Base-by-base conservation (phyloP, 2,888 invertebrate genomes). In the Amphipyra berbera region DNA sequence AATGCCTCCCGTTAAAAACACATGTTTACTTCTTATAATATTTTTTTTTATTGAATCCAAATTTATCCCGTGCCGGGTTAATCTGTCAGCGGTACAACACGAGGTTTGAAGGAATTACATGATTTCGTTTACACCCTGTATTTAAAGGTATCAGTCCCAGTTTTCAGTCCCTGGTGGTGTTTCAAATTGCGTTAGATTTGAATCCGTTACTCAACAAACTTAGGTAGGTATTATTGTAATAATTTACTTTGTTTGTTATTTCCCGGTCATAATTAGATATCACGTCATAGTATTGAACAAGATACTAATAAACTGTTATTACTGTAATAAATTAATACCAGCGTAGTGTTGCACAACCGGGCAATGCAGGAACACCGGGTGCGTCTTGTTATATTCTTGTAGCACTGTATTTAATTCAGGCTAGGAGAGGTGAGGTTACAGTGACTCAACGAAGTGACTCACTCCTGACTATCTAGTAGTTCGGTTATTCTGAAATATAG, bases 351-450 rank as follows among this genome's bases (percentile, higher is more conserved):
- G 49, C 50, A 68, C 47, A 73, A 64, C 54, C 10, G 27, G 21
- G 68, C 64, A 72, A 52, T 72, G 72, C 73, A 61, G 57, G 48
- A 68, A 53, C 40, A 30, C 13, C 62, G 54, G 46, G 12, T 42
- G 62, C 42, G 63, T 68, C 65, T 58, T 69, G 56, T 61, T 72
- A 64, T 74, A 78, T 78, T 78, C 61, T 65, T 70, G 68, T 68
- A 63, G 60, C 48, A 50, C 56, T 61, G 67, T 37, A 80, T 76
- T 83, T 85, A 88, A 89, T 85, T 86, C 82, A 82, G 84, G 61
- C 81, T 86, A 84, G 80, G 60, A 73, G 77, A 82, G 82, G 77
- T 78, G 73, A 81, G 82, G 73, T 76, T 79, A 72, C 63, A 56
- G 73, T 85, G 85, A 85, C 62, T 85, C 84, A 85, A 62, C 14